Conservation (phyloP, 1,140 invertebrate species). For the Danaus melanippus region DNA sequence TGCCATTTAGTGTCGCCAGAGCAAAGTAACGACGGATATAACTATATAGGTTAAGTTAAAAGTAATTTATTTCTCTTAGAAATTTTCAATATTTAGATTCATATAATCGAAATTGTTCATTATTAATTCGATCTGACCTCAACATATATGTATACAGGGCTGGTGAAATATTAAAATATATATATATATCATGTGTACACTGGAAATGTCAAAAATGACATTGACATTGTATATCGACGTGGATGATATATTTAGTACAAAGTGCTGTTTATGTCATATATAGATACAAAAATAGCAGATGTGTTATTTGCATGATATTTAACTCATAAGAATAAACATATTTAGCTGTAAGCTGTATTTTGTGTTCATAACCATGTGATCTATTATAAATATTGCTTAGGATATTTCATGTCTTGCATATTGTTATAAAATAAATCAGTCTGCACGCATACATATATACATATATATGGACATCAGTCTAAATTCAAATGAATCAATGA, state of each 20-base stretch:
- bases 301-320: slow-evolving; percentile 26
- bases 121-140: slow-evolving; percentile 25
- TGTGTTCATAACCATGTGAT: slow-evolving; percentile 61
- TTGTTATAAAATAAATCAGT: not conserved
- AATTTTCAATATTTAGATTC: too few species aligned
- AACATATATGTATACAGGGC: slow-evolving; percentile 29
- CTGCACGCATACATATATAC: too few species aligned
- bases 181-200: not conserved
- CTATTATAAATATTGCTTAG: slow-evolving; percentile 32
- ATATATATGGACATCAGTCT: too few species aligned
- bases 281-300: not conserved
- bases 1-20: slow-evolving; percentile 28
- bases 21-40: slow-evolving; percentile 29
- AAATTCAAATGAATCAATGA: too few species aligned
- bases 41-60: slow-evolving; percentile 37
- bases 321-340: slow-evolving; percentile 26
- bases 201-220: too few species aligned
- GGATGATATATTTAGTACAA: too few species aligned
- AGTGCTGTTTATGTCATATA: too few species aligned
- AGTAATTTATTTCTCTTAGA: slow-evolving; percentile 37
- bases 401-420: slow-evolving; percentile 20
- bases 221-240: too few species aligned
- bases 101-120: too few species aligned
- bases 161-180: slow-evolving; percentile 5
- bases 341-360: slow-evolving; percentile 47